Evolutionary conservation across 2,888 invertebrate genomes (phyloP), one percentile per base, ranked within the genome.

Genomic region (Kuschelorhynchus macadamiae): DNA sequence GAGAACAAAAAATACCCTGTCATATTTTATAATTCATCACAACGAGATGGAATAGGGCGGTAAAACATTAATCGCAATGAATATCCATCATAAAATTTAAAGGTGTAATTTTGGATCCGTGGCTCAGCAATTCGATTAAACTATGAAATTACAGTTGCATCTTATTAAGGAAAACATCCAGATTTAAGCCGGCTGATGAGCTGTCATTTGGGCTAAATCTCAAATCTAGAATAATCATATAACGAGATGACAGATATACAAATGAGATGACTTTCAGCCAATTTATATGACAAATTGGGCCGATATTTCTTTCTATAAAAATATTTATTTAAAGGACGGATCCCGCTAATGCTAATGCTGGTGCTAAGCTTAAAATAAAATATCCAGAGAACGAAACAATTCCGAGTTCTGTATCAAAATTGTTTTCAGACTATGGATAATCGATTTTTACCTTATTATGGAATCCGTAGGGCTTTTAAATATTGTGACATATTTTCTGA

Each of bases 271-370:
- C 82, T 82, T 82, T 78, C 78, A 80, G 81, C 83, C 83, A 84
- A 84, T 84, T 84, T 84, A 81, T 81, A 81, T 83, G 84, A 84
- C 78, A 82, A 82, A 84, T 83, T 82, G 83, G 77, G 81, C 81
- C 83, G 80, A 84, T 84, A 82, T 84, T 83, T 84, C 83, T 82
- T 83, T 81, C 81, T 81, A 81, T 82, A 82, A 83, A 83, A 83
- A 83, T 84, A 82, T 83, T 84, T 83, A 83, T 83, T 82, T 79
- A 83, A 82, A 81, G 75, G 74, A 72, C 63, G 71, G 69, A 71
- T 60, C 55, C 20, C 21, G 69, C 68, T 71, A 12, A 17, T 50
- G 41, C 50, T 60, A 44, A 57, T 57, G 66, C 46, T 46, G 25
- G 39, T 55, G 39, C 55, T 67, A 33, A 47, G 33, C 59, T 59